A percentile compares a stretch with the other conserved stretches of the same genome.
Conservation (phyloP, 1,140 invertebrate genomes). For the Pteromalus puparum region DNA sequence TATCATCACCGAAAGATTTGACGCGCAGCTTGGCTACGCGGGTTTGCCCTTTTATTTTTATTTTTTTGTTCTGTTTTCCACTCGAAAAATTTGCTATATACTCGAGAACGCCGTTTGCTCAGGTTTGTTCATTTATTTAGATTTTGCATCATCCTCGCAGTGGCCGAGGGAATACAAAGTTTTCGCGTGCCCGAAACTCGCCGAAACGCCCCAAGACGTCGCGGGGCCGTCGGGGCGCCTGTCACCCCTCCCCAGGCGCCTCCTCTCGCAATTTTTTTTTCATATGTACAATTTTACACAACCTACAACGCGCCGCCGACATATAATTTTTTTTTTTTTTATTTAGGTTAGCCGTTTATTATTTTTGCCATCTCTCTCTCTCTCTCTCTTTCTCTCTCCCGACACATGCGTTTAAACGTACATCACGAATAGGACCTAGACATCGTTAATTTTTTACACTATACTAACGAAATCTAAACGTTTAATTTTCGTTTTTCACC, state of each 20-base stretch:
- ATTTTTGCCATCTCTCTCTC: slow-evolving; percentile 46
- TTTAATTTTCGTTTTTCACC: slow-evolving; percentile 75
- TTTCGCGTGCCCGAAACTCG: slow-evolving; percentile 45
- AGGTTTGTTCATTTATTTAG: slow-evolving; percentile 37
- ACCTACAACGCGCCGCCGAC: slow-evolving; percentile 74
- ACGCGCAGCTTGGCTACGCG: slow-evolving; percentile 49
- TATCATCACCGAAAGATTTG: neutral
- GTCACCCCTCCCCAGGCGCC: slow-evolving; percentile 58
- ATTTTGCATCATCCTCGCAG: slow-evolving; percentile 48
- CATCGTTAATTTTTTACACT: slow-evolving; percentile 76
- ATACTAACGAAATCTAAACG: slow-evolving; percentile 77
- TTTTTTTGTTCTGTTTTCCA: slow-evolving; percentile 53
- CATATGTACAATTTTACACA: slow-evolving; percentile 75
- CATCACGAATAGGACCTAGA: slow-evolving; percentile 75
- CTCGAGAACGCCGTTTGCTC: slow-evolving; percentile 42
- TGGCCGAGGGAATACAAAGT: neutral
- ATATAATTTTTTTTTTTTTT: slow-evolving; percentile 75
- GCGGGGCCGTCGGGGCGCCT: slow-evolving; percentile 50
- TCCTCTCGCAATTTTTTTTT: slow-evolving; percentile 73
- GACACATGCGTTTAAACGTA: slow-evolving; percentile 64
- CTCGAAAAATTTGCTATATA: slow-evolving; percentile 31
- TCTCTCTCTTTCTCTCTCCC: too few species aligned
- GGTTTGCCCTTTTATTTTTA: slow-evolving; percentile 27
- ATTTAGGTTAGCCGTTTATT: slow-evolving; percentile 56
- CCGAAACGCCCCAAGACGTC: slow-evolving; percentile 51